A percentile compares a stretch with the other conserved stretches of the same genome.
Evolutionary conservation across 2,888 invertebrate genomes (phyloP).

Genomic region (Megamerina dolium): DNA sequence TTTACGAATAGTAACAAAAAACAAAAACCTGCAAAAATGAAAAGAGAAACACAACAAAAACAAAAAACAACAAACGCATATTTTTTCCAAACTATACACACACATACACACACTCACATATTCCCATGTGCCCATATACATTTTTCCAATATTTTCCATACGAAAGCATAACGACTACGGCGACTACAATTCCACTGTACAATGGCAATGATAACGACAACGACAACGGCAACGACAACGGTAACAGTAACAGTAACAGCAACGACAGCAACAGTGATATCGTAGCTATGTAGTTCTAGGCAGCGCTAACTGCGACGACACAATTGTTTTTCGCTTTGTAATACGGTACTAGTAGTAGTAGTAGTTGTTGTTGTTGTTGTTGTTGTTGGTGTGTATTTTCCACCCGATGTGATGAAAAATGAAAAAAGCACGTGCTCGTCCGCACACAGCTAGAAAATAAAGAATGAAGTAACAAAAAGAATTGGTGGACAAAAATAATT

Average conservation of each 20-base stretch:
- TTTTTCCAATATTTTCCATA: too few relatives aligned
- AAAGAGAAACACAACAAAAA: conserved; percentile 1
- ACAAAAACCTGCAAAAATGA: conserved; percentile 31
- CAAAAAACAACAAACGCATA: conserved; percentile 8
- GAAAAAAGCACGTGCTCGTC: too few relatives aligned
- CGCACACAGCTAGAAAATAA: too few relatives aligned
- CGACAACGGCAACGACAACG: background rate
- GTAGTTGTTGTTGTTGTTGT: background rate
- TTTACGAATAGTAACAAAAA: conserved; percentile 42
- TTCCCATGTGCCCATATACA: too few relatives aligned
- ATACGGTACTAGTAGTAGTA: too few relatives aligned
- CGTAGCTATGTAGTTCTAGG: background rate
- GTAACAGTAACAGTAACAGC: conserved; percentile 3
- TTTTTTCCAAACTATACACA: background rate
- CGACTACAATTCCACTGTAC: too few relatives aligned
- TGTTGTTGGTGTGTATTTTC: too few relatives aligned
- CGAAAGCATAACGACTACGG: too few relatives aligned
- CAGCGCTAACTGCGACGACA: background rate
- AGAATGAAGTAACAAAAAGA: too few relatives aligned
- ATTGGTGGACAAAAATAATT: too few relatives aligned
- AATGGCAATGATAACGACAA: background rate
- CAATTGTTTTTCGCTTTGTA: too few relatives aligned
- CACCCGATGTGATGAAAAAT: too few relatives aligned
- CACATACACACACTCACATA: background rate
- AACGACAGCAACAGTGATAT: background rate